Base-by-base conservation (phyloP, 1,140 invertebrate genomes). In the Belonocnema kinseyi region DNA sequence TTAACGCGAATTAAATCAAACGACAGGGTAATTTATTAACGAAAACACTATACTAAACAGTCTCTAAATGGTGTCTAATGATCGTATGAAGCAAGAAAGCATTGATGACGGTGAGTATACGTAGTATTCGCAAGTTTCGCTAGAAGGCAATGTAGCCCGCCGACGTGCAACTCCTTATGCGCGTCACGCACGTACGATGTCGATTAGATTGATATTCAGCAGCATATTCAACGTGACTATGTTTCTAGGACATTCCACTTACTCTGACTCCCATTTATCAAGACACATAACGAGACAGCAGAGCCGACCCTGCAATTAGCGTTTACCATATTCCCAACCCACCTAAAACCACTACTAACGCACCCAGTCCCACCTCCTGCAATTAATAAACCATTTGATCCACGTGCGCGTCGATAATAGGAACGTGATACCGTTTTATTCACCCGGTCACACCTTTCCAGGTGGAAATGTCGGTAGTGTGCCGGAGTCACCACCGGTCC, bases 201-300 rank as follows among this genome's bases (percentile, higher is more conserved):
- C 72, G 74, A 75, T 66, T 50, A 75, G 74, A 50, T 75, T 21
- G 46, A 66, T 75, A 75, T 51, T 21, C 58, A 66, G 58, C 50
- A 54, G 17, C 40, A n/a, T 50, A 58, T 74, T 74, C 33, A 61
- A 50, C 26, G n/a, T 50, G 53, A 74, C 54, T 74, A 40, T n/a
- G 58, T 75, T 75, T 75, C 74, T 75, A 70, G 74, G 56, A 66
- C 74, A 66, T 58, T 75, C 74, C 74, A 66, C 40, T 75, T 75
- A 75, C 21, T 61, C 46, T 66, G 46, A 50, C 50, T 58, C 50
- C 72, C 58, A 66, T 75, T 75, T 21, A 75, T 75, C 74, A 61
- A 26, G 58, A 40, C 50, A 26, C 52, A 40, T 74, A 75, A 75
- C 74, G 50, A 75, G 74, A 75, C 74, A 75, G 56, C 53, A 66